Conservation (phyloP, 2,113 vertebrate genomes). For the Xyrauchen texanus region DNA sequence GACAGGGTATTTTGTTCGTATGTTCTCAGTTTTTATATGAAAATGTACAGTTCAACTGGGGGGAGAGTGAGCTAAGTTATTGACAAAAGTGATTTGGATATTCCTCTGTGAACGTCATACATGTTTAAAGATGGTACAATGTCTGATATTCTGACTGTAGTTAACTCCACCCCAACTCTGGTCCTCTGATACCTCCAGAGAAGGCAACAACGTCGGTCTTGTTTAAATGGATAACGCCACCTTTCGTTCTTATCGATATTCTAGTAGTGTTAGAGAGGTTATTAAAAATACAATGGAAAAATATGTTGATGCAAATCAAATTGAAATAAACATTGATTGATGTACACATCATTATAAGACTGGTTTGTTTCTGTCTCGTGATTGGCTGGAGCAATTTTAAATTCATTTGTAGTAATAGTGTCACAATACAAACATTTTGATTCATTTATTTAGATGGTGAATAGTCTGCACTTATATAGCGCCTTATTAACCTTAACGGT, state of each 20-base stretch:
- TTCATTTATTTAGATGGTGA: no score
- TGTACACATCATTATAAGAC: slow-evolving; percentile 65
- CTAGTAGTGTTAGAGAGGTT: slow-evolving; percentile 78
- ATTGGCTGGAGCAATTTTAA: not conserved
- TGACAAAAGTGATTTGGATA: slow-evolving; percentile 63
- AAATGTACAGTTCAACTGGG: slow-evolving; percentile 73
- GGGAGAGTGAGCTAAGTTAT: slow-evolving; percentile 60
- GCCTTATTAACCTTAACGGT: no score
- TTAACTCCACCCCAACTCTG: slow-evolving; percentile 60
- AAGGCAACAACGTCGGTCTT: slow-evolving; percentile 74
- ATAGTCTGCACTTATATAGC: no score
- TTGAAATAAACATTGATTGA: slow-evolving; percentile 82
- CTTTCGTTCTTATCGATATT: slow-evolving; percentile 79
- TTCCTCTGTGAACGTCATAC: slow-evolving; percentile 79
- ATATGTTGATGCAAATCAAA: slow-evolving; percentile 80
- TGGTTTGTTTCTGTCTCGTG: slow-evolving; percentile 39
- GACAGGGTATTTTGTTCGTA: slow-evolving; percentile 80
- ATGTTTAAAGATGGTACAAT: slow-evolving; percentile 79
- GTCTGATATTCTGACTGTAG: slow-evolving; percentile 75
- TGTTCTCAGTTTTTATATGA: slow-evolving; percentile 80
- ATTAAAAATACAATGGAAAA: slow-evolving; percentile 65
- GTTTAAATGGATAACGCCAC: slow-evolving; percentile 77
- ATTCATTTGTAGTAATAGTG: not conserved
- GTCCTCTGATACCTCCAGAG: slow-evolving; percentile 64
- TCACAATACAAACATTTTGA: not conserved